Evolutionary conservation across 2,797 vertebrate species (phyloP), one percentile per base, ranked within the genome.

Genomic region (Otus scops): DNA sequence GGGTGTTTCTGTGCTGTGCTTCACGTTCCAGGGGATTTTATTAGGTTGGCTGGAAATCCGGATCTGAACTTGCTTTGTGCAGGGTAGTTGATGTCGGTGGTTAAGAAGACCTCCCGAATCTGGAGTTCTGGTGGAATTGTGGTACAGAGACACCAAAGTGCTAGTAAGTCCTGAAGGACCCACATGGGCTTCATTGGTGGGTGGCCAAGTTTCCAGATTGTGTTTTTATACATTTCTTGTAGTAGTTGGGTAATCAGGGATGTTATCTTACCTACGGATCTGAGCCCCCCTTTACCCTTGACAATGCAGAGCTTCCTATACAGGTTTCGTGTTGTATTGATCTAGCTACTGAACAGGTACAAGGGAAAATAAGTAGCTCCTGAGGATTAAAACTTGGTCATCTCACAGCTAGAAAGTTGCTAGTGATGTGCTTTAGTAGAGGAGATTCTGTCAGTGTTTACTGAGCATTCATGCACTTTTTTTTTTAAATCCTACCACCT

Each of bases 11-110:
- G 69, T 88, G 48, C 76, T 86, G 68, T 85, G 39, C 48, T 88
- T n/a, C n/a, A 28, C 2, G 10, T 95, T 97, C 93, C 95, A 90
- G 90, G 47, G 53, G 48, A 26, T 93, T 96, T 97, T 97, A 96
- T 93, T 94, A 90, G 77, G 54, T 95, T 97, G 94, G 94, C 94
- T 93, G 90, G 69, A 73, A 89, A 20, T 59, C 22, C 1, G 2
- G 22, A 51, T 90, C 50, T 92, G 65, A 88, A 71, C 38, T 94
- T 78, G 48, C 73, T 93, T 90, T 94, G 27, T 84, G 68, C 38
- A 4, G 61, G 36, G 65, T 69, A 39, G 73, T 69, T 93, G 95
- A 86, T 0, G 3, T 78, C 0, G 2, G 27, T 69, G 50, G 70
- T 69, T 93, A 69, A 84, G 89, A 78, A 54, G 90, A 88, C 88